Percentiles rank a stretch among this genome's conserved stretches.
Evolutionary conservation across 2,797 vertebrate species (phyloP).

Genomic region (Trichosurus vulpecula): DNA sequence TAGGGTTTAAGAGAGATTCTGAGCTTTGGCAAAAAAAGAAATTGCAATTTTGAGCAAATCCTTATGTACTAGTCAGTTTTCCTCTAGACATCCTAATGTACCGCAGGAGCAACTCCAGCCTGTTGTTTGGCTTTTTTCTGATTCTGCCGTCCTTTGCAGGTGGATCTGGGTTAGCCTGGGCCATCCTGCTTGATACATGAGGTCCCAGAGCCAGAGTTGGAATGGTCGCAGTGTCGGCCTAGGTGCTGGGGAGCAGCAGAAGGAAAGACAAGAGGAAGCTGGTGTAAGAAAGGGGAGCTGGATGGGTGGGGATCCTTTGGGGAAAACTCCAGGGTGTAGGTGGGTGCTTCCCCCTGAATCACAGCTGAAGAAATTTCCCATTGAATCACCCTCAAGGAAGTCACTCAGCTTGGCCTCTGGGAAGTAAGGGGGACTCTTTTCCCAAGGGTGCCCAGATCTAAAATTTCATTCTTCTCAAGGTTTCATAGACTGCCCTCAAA

Average conservation of each 20-base stretch:
- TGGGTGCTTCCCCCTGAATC: background rate
- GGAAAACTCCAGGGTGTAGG: background rate
- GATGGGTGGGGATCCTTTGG: background rate
- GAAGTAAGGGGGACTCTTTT: background rate
- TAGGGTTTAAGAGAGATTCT: constrained; percentile 80
- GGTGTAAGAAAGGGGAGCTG: background rate
- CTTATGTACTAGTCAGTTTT: constrained; percentile 14
- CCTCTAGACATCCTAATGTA: constrained; percentile 68
- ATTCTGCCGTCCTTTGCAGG: background rate
- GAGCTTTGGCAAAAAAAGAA: constrained; percentile 79
- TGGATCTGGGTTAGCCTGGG: constrained; percentile 12
- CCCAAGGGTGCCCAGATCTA: background rate
- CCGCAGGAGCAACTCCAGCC: background rate
- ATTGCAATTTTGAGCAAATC: constrained; percentile 76
- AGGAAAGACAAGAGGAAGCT: background rate
- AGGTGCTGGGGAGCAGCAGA: fast-evolving
- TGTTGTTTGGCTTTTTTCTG: constrained; percentile 7
- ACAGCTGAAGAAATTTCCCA: background rate
- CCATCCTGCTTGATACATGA: background rate
- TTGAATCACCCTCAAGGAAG: background rate
- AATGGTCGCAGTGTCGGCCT: background rate
- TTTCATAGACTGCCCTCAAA: background rate
- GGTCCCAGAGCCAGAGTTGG: background rate
- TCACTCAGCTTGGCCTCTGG: background rate
- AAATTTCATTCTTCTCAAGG: background rate